Base-by-base conservation (phyloP, 2,888 invertebrate genomes). In the Papilio elwesi region DNA sequence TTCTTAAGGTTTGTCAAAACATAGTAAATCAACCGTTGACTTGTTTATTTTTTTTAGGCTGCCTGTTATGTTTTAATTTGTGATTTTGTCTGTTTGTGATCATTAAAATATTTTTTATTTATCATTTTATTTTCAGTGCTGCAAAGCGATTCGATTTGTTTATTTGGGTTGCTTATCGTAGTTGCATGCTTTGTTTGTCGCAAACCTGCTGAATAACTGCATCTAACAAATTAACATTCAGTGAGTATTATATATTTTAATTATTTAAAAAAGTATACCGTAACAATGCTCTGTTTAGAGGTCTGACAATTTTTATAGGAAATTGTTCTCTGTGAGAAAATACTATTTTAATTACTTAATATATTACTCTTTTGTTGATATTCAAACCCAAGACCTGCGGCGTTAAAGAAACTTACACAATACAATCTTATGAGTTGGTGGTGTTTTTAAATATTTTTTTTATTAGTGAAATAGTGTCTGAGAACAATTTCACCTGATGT, bases 81-180 rank as follows among this genome's bases (percentile, higher is more conserved):
- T 71, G 10, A 48, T 15, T 49, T 70, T 57, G 10, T 49, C 6
- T 70, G 69, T 65, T 65, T 66, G 52, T 64, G 74, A 52, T 74
- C 76, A 78, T 78, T 67, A 68, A 72, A 62, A 75, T 51, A 36
- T 68, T 76, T 65, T 71, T 74, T 73, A 70, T 67, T 74, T 66
- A 74, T 15, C 38, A 69, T 77, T 82, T 82, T 76, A 79, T 82
- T 84, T 87, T 88, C 91, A 90, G 81, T 86, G 82, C 82, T 76
- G 78, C 43, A 82, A 81, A 83, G 87, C 74, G 85, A 85, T 86
- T 90, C 86, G 80, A 79, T 85, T 87, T 80, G 78, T 87, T 84
- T 84, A 80, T 83, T 83, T 91, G 78, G 83, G 89, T 90, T 90
- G 92, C 91, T 90, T 90, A 84, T 87, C 79, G 86, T 92, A 91